Evolutionary conservation across 2,888 invertebrate genomes (phyloP), one percentile per base, ranked within the genome.

Genomic region (Crioceris asparagi): DNA sequence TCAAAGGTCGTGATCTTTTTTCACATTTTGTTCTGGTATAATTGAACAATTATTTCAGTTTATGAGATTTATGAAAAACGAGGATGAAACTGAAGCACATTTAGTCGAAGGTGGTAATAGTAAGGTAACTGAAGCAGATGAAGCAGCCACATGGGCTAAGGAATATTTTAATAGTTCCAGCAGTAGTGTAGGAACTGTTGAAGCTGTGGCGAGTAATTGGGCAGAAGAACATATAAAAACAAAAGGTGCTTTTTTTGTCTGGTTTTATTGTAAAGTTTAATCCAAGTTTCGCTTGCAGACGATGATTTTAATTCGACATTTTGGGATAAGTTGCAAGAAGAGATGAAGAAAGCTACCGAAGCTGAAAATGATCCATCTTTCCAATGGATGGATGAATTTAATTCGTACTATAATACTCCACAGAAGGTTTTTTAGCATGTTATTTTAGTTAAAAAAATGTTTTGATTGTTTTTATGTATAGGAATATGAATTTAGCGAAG

Each of bases 31-130:
- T 18, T 35, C 29, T 25, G 32, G 27, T 26, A 19, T 15, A 14
- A 17, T 21, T 35, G 16, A n/a, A n/a, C n/a, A n/a, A n/a, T n/a
- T 17, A 25, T 47, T 56, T 39, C 71, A 85, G 71, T 87, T 88
- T 56, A 81, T 86, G 79, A 80, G 78, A 55, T 87, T 86, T 58
- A 85, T 88, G 77, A 76, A 78, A 55, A 78, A 77, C 64, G 75
- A 83, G 40, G 78, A 79, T 56, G 74, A 78, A 52, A 78, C 77
- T 27, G 77, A 79, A 46, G 61, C 73, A 34, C 68, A 71, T 41
- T 59, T 79, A 29, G n/a, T n/a, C n/a, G n/a, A n/a, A n/a, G n/a
- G n/a, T n/a, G 71, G 74, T 48, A 62, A 63, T 43, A 72, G 51
- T 49, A 55, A 52, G 42, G 51, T 62, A 40, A 66, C 67, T 33